Percentiles rank a stretch among this genome's conserved stretches.
These are phyloP conservation scores for Paedocypris micromegethes DNA, from an alignment of 2,797 vertebrate genomes.

Conservation along the genomic window DNA sequence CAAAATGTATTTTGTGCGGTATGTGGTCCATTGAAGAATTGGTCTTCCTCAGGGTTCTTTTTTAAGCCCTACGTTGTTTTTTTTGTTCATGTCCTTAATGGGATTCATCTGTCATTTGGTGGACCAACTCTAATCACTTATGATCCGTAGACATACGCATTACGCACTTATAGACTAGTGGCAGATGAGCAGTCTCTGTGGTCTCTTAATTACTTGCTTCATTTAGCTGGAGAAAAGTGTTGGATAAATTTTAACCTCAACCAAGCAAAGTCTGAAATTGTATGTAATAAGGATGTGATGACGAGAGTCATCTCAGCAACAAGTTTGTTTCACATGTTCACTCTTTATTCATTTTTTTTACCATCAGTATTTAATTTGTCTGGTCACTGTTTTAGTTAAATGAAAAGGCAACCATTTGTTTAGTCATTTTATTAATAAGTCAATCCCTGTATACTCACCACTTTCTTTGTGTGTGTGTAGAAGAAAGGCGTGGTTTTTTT, in stretches of 20 bases:
- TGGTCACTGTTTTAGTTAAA: too few relatives aligned
- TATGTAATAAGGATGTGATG: not conserved
- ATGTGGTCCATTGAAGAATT: not conserved
- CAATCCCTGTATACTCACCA: too few relatives aligned
- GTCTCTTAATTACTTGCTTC: not conserved
- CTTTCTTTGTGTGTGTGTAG: too few relatives aligned
- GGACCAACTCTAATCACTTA: not conserved
- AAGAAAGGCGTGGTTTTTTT: too few relatives aligned
- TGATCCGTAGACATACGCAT: not conserved
- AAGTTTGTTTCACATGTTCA: too few relatives aligned
- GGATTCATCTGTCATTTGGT: not conserved
- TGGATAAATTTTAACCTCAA: not conserved
- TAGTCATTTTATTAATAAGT: too few relatives aligned
- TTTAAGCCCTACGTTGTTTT: not conserved
- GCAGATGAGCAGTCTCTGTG: not conserved
- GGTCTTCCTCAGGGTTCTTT: constrained; percentile 9
- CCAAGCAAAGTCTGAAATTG: not conserved
- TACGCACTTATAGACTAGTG: not conserved
- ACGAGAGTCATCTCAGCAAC: too few relatives aligned
- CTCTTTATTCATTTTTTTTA: too few relatives aligned
- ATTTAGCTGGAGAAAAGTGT: too few relatives aligned
- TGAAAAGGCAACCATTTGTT: too few relatives aligned
- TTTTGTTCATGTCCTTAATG: not conserved
- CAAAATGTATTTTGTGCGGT: not conserved
- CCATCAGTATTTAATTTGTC: too few relatives aligned